phyloP scores from a whole-genome alignment of 2,888 invertebrate genomes.

The Vannuccia rotundouncinata region DNA sequence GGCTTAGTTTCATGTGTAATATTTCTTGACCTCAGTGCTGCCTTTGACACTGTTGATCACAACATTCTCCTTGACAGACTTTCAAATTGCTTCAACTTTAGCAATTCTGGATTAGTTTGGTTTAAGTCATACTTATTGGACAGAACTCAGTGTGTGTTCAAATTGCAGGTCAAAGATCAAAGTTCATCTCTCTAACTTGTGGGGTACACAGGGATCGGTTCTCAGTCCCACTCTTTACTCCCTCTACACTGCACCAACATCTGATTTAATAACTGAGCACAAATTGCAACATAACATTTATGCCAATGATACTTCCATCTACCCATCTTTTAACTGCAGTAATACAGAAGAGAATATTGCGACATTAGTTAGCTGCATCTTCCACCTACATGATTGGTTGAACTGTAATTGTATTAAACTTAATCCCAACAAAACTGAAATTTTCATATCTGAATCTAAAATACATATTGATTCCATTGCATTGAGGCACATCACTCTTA shows the following conservation, averaged over 20 bases:
- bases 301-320: conserved; percentile 5
- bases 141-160: not conserved
- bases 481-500: too few species aligned
- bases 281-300: not conserved
- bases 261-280: not conserved
- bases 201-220: not conserved
- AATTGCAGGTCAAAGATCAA: not conserved
- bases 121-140: not conserved
- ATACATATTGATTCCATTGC: too few species aligned
- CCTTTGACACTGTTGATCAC: too few species aligned
- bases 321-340: not conserved
- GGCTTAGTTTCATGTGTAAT: too few species aligned
- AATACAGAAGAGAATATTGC: not conserved
- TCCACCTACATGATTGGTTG: not conserved
- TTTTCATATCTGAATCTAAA: too few species aligned
- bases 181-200: not conserved
- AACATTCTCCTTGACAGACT: too few species aligned
- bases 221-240: not conserved
- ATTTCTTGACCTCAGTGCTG: too few species aligned
- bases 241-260: not conserved
- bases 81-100: too few species aligned
- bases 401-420: not conserved
- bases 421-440: not conserved
- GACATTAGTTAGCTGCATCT: conserved; percentile 1
- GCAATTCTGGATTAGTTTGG: not conserved